These are phyloP conservation scores for Ctenoplectra terminalis DNA, from an alignment of 1,140 invertebrate genomes.

Conservation along the genomic window DNA sequence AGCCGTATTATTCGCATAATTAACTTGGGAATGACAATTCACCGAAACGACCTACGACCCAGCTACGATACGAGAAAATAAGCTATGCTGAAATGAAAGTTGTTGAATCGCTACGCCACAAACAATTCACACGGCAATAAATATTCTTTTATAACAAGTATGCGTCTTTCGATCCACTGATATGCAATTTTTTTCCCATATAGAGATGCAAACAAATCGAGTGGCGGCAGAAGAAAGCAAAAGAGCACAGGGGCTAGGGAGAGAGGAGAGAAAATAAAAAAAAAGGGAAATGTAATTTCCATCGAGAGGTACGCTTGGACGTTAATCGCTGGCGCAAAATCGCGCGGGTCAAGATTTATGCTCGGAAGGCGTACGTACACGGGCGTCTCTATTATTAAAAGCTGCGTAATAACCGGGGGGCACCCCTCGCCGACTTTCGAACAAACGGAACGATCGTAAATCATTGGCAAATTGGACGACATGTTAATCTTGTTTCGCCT, in stretches of 20 bases:
- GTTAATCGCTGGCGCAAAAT: slow-evolving; percentile 65
- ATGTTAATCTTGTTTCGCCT: slow-evolving; percentile 75
- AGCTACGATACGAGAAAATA: too few relatives aligned
- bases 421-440: slow-evolving; percentile 64
- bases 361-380: slow-evolving; percentile 69
- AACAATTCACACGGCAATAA: slow-evolving; percentile 36
- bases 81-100: too few relatives aligned
- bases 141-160: slow-evolving; percentile 13
- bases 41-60: background rate
- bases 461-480: slow-evolving; percentile 74
- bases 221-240: background rate
- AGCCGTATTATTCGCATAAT: slow-evolving; percentile 22
- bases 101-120: background rate
- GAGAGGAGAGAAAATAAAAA: slow-evolving; percentile 1
- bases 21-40: slow-evolving; percentile 2
- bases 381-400: slow-evolving; percentile 77
- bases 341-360: slow-evolving; percentile 74
- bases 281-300: slow-evolving; percentile 53
- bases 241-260: background rate
- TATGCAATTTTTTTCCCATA: background rate
- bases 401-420: slow-evolving; percentile 75
- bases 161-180: slow-evolving; percentile 57
- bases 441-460: slow-evolving; percentile 72
- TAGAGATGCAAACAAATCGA: background rate
- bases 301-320: slow-evolving; percentile 59